Evolutionary conservation across 1,140 invertebrate species (phyloP), one percentile per base, ranked within the genome.

Genomic region (Eulimnadia texana): DNA sequence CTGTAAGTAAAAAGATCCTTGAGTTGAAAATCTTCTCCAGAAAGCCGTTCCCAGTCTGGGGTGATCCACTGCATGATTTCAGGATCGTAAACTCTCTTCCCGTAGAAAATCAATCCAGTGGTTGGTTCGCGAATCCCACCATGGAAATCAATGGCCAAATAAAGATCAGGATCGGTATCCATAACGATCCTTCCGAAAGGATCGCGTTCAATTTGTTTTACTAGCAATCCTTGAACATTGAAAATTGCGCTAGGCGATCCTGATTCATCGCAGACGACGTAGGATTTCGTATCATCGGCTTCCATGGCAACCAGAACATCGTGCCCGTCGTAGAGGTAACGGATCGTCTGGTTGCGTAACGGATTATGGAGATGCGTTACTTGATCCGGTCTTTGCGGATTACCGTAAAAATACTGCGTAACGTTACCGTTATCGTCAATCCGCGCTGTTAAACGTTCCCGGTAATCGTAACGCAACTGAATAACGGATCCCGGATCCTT

Each of bases 31-130:
- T 9, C 6, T 6, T 16, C 33, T 16, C 16, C 16, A 0, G 89
- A 84, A 63, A 93, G 77, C 63, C 84, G 81, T 67, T 90, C 85
- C 86, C 92, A 96, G 25, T 86, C 83, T 1, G 93, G 93, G 0
- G 89, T 90, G 80, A 95, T 88, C 90, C 91, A 97, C 68, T 94
- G 90, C 2, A 91, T 93, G 49, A 93, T 87, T 0, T 84, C 79
- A 0, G 93, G 88, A 74, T 97, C 93, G 70, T 97, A 98, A 52
- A 93, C 78, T 56, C 90, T 78, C 58, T 86, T 85, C 52, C 33
- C 33, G 16, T 9, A 42, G 16, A 9, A 16, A 16, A 42, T 42
- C 6, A 42, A 42, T 62, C 89, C 86, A 0, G 88, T 85, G 70
- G 90, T 81, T 19, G 82, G 81, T 85, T 63, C 91, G 78, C 63